Base-by-base conservation (phyloP, 2,888 invertebrate genomes). In the Torymus aiolomorphi region DNA sequence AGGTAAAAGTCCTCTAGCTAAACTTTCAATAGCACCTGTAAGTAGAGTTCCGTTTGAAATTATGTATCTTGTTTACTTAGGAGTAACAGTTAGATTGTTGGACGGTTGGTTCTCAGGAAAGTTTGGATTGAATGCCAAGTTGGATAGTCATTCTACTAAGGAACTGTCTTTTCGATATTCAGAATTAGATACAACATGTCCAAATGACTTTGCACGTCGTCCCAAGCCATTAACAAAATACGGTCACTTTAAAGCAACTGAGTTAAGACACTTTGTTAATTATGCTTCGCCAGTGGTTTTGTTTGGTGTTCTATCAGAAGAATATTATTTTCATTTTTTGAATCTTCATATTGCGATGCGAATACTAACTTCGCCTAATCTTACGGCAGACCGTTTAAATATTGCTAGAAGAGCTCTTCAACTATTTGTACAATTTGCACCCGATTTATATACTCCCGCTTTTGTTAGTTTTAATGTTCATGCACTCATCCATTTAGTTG, bases 391-490 rank as follows among this genome's bases (percentile, higher is more conserved):
- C 0, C 51, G 56, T 31, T 69, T 69, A 4, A 31, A n/a, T 16
- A n/a, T 16, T 2, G 56, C 69, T 56, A 57, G 57, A 56, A n/a
- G 1, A 11, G 24, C 31, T 3, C 20, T 69, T 12, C 56, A 69
- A 57, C 2, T 42, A 10, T 56, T 57, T 2, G 69, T 69, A 12
- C 1, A 5, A 31, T n/a, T 11, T 31, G 69, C 69, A 31, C 56
- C 18, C 24, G 11, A 3, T 10, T 69, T 69, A 49, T 69, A 56
- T 31, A 69, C 69, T 16, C 42, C 31, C 56, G 56, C 56, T 2
- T 69, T 69, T 56, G 24, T 69, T 3, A 69, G 69, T n/a, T 69
- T 56, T 31, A 69, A 69, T 56, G 69, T 69, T 2, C 56, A 69
- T 31, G 14, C n/a, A 2, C 31, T 69, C 3, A 24, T 14, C 12